Percentiles rank a stretch among this genome's conserved stretches.
Evolutionary conservation across 2,888 invertebrate genomes (phyloP).

Genomic region (Drosophila kuntzei): DNA sequence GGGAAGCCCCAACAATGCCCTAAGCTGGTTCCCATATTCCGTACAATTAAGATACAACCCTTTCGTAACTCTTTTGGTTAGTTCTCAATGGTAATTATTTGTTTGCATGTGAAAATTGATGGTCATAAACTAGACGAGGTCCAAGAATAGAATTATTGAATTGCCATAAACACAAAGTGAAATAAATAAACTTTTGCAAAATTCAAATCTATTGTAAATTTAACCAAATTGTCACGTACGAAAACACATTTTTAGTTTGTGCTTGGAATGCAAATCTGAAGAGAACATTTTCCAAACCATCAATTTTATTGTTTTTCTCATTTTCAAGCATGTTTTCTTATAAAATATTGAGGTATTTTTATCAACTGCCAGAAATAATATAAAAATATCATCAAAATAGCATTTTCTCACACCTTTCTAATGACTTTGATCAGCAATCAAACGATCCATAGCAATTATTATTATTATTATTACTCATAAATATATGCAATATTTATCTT

Average conservation of each 20-base stretch:
- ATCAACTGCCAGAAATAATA: slow-evolving; percentile 21
- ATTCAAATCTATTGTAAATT: slow-evolving; percentile 27
- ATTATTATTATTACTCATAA: neutral
- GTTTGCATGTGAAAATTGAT: slow-evolving; percentile 62
- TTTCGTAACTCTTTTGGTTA: slow-evolving; percentile 24
- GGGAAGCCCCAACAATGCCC: slow-evolving; percentile 47
- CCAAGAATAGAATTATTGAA: slow-evolving; percentile 64
- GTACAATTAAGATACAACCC: slow-evolving; percentile 24
- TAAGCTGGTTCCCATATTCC: slow-evolving; percentile 22
- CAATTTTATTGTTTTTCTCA: slow-evolving; percentile 35
- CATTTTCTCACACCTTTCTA: slow-evolving; percentile 52
- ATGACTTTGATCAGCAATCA: slow-evolving; percentile 44
- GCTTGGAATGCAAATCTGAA: slow-evolving; percentile 42
- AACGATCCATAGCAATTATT: slow-evolving; percentile 5
- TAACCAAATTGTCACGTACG: slow-evolving; percentile 42
- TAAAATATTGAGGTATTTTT: slow-evolving; percentile 27
- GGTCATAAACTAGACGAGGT: slow-evolving; percentile 34
- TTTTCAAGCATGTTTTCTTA: slow-evolving; percentile 10
- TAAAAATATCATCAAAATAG: slow-evolving; percentile 39
- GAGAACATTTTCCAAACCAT: slow-evolving; percentile 41
- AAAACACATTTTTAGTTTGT: slow-evolving; percentile 8
- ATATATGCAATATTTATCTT: slow-evolving; percentile 12
- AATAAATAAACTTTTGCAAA: slow-evolving; percentile 25
- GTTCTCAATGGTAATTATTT: slow-evolving; percentile 64
- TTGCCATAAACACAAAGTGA: slow-evolving; percentile 41